Percentiles rank a stretch among this genome's conserved stretches.
phyloP scores from a whole-genome alignment of 2,888 invertebrate species.

The Eurois occulta region DNA sequence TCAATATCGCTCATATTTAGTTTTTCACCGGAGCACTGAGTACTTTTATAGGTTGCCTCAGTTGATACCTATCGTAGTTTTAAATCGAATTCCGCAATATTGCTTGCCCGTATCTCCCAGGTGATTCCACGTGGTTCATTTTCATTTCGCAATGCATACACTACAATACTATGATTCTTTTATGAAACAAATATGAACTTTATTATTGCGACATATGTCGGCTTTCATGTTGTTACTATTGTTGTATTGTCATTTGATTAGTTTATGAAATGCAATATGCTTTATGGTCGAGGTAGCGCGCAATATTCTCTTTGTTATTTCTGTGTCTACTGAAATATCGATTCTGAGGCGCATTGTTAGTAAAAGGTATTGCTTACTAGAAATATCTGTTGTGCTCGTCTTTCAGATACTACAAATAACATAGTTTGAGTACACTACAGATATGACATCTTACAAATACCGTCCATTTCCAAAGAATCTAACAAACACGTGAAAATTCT shows the following conservation, averaged over 20 bases:
- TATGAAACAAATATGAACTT: conserved; percentile 78
- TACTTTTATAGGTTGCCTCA: conserved; percentile 62
- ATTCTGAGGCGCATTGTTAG: background rate
- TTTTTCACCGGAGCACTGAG: conserved; percentile 63
- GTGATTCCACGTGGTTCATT: conserved; percentile 78
- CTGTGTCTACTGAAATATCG: background rate
- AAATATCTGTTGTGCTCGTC: background rate
- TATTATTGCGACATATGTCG: conserved; percentile 68
- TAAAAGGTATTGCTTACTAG: background rate
- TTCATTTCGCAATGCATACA: conserved; percentile 80
- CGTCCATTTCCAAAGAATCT: background rate
- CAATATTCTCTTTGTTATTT: conserved; percentile 25
- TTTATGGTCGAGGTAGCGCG: conserved; percentile 23
- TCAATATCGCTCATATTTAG: conserved; percentile 51
- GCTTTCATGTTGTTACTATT: conserved; percentile 42
- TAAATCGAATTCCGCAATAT: conserved; percentile 87
- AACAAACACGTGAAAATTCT: conserved; percentile 10
- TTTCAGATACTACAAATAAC: background rate
- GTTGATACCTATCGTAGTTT: conserved; percentile 77
- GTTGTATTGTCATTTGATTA: conserved; percentile 52
- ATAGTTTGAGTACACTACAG: background rate
- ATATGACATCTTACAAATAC: conserved; percentile 6
- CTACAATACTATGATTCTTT: conserved; percentile 72
- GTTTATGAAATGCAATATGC: conserved; percentile 43
- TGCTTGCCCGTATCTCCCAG: conserved; percentile 78